Evolutionary conservation across 2,113 vertebrate genomes (phyloP).

Genomic region (Delphinus delphis): DNA sequence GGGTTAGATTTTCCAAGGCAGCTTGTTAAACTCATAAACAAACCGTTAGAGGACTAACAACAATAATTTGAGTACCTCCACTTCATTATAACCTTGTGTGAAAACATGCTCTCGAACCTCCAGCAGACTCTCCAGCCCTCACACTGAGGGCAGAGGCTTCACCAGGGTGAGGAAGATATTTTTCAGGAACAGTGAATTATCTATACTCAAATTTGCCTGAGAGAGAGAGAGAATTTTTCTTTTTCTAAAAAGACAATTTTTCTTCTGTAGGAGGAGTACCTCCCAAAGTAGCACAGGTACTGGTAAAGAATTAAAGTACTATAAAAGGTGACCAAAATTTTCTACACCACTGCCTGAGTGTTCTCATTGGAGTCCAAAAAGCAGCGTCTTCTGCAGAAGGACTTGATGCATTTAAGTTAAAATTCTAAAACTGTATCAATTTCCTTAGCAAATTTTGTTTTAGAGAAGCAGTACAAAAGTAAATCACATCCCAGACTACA

Average conservation of each 20-base stretch:
- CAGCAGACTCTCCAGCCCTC: neutral
- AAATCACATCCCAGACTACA: neutral
- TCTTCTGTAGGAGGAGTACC: neutral
- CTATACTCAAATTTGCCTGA: neutral
- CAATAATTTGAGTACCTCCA: neutral
- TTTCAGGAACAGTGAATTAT: neutral
- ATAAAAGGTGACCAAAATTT: neutral
- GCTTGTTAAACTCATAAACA: neutral
- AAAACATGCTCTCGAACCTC: neutral
- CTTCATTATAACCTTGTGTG: neutral
- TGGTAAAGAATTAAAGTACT: slow-evolving; percentile 1
- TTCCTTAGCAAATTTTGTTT: slow-evolving; percentile 25
- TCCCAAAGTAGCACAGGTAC: neutral
- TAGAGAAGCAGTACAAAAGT: neutral
- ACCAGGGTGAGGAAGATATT: neutral
- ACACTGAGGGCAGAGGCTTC: neutral
- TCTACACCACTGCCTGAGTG: neutral
- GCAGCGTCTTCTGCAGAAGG: neutral
- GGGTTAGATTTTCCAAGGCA: slow-evolving; percentile 22
- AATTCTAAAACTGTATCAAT: neutral
- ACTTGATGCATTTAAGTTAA: neutral
- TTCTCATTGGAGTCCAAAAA: neutral
- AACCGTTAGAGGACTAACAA: neutral
- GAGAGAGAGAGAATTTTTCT: neutral
- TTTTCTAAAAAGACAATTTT: neutral